Conservation (phyloP, 53 echinoderm and acorn worm genomes). For the Echinometra lucunter region DNA sequence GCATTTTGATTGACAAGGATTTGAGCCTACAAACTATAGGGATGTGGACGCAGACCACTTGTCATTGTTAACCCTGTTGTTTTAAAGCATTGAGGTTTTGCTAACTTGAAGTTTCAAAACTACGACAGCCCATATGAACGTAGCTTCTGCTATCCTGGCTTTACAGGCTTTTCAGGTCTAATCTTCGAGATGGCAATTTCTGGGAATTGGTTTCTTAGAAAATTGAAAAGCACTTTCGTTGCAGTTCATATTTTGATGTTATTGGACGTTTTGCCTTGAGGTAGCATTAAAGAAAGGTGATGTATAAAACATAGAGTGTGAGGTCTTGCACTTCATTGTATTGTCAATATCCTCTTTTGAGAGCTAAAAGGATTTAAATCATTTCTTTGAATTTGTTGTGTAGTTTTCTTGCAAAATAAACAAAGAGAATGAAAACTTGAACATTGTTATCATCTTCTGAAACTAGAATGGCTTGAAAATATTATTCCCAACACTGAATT, state of each 20-base stretch:
- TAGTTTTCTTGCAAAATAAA: too few species aligned
- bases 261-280: background rate
- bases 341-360: too few species aligned
- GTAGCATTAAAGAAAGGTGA: background rate
- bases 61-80: too few species aligned
- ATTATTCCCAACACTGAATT: background rate
- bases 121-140: too few species aligned
- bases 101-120: too few species aligned
- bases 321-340: background rate
- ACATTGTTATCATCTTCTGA: background rate
- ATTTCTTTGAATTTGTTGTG: too few species aligned
- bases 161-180: background rate
- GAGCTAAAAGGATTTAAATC: too few species aligned
- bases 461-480: background rate
- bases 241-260: background rate
- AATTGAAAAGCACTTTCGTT: background rate
- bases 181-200: conserved; percentile 7
- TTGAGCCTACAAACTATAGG: too few species aligned
- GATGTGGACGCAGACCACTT: too few species aligned
- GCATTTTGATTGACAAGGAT: too few species aligned
- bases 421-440: too few species aligned
- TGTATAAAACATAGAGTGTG: background rate
- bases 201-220: background rate
- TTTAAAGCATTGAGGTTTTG: too few species aligned
- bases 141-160: background rate